Base-by-base conservation (phyloP, 2,797 vertebrate species). In the Cyprinella venusta region DNA sequence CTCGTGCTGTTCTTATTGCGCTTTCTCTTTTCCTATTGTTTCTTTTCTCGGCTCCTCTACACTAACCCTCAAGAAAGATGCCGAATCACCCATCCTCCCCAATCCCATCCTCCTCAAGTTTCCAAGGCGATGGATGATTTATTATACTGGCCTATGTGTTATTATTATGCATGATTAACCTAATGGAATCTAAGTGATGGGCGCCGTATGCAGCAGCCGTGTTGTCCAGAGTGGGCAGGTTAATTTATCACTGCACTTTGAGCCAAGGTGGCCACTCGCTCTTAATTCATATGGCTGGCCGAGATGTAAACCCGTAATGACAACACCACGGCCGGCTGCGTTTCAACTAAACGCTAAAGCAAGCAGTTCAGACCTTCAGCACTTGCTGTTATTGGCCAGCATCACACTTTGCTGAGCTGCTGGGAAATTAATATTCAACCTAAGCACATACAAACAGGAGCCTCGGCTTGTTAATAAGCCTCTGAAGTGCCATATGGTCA, bases 121-220 rank as follows among this genome's bases (percentile, higher is more conserved):
- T 88, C 83, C 52, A 74, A 52, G 24, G 78, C n/a, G 65, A 84
- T 50, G 64, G 76, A 75, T 80, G 84, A 88, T 88, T 88, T 80
- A 87, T 87, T 86, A 74, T 68, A 76, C 26, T 13, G 63, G 77
- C 36, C 83, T 83, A 64, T 77, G 67, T 84, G 72, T 85, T 87
- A 79, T 89, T 89, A 86, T 89, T 89, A 86, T 87, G 87, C 86
- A 83, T 89, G 90, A 93, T 94, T 93, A 92, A 90, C 90, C 88
- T 93, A 93, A 94, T 94, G 91, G 88, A 92, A 85, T 90, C 81
- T 85, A 90, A 92, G 91, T 90, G 92, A 91, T 85, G 72, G 89
- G 36, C 81, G 67, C 88, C 83, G 81, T 92, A 88, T 90, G 90
- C 84, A 89, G 81, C 48, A 33, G 65, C 85, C 86, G 89, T 88